Evolutionary conservation across 1,140 invertebrate species (phyloP), one percentile per base, ranked within the genome.

Genomic region (Pseudomyrmex concolor): DNA sequence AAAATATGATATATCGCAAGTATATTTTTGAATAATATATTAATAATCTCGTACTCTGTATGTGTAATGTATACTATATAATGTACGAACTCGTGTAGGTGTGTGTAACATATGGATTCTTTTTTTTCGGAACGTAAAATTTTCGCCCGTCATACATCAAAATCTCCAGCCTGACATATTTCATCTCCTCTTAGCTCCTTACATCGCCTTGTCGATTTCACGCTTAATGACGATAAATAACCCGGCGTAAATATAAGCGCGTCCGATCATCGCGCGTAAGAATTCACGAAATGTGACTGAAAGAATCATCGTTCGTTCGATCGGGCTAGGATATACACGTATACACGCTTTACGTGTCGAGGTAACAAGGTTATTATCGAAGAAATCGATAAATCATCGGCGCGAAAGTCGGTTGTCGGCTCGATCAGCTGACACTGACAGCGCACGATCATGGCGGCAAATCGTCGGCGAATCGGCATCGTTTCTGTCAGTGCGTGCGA

Each of bases 391-490:
- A 80, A 84, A 86, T 84, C 68, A 80, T 25, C 22, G 17, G 8
- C 48, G 15, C 22, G 48, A 50, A 62, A 64, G 62, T 62, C 22
- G 59, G 50, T 12, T 63, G 67, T 55, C 71, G 13, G 17, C 9
- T 10, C 83, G 84, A 85, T 90, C 89, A 90, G 78, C 86, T 84
- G 89, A 63, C 74, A 89, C 71, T 86, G 86, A 81, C 71, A 74
- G 60, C 50, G 70, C 66, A 8, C 64, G n/a, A 67, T 66, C 19
- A 51, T 45, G 25, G 48, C 25, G 43, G 54, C 25, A n/a, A 43
- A 54, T 34, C n/a, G n/a, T n/a, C 25, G 25, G 9, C 50, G 48
- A 43, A 67, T 48, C 60, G 55, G 70, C 3, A 59, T 84, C 68
- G 59, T 13, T 63, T 51, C n/a, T 71, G 19, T 67, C 54, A 86